Evolutionary conservation across 2,797 vertebrate species (phyloP), one percentile per base, ranked within the genome.

Genomic region (Alfaro cultratus): DNA sequence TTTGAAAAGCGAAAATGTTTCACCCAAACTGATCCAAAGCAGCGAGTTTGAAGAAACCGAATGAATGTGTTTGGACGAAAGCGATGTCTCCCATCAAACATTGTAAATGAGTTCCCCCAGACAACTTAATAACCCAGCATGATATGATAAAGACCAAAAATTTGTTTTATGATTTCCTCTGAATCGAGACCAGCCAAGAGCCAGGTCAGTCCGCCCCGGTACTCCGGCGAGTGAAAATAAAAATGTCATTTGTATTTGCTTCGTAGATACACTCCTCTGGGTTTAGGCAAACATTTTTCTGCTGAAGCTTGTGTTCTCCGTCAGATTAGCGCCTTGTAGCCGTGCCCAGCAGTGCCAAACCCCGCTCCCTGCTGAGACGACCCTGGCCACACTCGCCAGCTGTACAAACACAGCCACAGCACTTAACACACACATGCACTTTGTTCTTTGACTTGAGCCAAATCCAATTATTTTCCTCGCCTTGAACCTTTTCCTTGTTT

Each of bases 401-500:
- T 95, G 93, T 93, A 85, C 92, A 95, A 95, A 95, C 92, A 94
- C 72, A 78, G 79, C 86, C 82, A 64, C 85, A 87, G 88, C 88
- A 85, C 90, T 88, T 87, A 93, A 81, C 90, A 91, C 89, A 86
- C 88, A 91, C 80, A 90, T 80, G 76, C 76, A 64, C 67, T 70
- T 70, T 43, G 68, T 71, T 71, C 26, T 91, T 88, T 81, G 88
- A 80, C 64, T 87, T 41, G 75, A 87, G 91, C 92, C 93, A 94
- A 95, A 94, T 95, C 86, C 88, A 92, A 92, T 93, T 91, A 93
- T 94, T 94, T 92, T 85, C 86, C 86, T 92, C 88, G 89, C 88
- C 84, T 88, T 86, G 82, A 90, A 78, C 80, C 83, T 87, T 76
- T 79, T 77, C 78, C 60, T 79, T 34, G 43, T 88, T 92, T 93